Evolutionary conservation across 2,888 invertebrate genomes (phyloP), one percentile per base, ranked within the genome.

Genomic region (Drosophila demipolita): DNA sequence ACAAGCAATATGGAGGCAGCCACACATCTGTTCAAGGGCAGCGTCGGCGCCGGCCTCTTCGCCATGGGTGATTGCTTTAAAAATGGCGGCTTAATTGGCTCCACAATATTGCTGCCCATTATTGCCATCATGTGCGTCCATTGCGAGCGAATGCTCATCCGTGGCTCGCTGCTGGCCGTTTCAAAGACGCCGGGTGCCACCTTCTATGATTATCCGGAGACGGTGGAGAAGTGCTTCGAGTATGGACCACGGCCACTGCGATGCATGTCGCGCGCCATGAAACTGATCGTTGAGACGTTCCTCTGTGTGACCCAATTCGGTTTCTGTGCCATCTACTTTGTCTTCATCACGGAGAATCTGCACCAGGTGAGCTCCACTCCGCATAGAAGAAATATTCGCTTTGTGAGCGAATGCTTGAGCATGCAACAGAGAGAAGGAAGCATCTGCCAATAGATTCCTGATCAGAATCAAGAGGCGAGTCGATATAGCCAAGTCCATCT

Each of bases 271-370:
- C 93, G 93, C 48, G 83, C 94, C n/a, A 96, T 96, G 94, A 95
- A 95, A 94, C 94, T 94, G 45, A 91, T 96, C 55, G 97, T 98
- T 73, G 98, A 98, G 93, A 91, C 95, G 38, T 98, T 98, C 94
- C 95, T 99, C 67, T 97, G 98, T 93, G 94, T 98, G 67, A 99
- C 99, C 17, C 99, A 99, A 94, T 95, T 99, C 58, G 99, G 99
- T 66, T 99, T 99, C 94, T 99, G 99, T 93, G 98, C 98, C 91
- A 97, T 99, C 15, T 99, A 99, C 93, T 97, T 98, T 90, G 97
- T 99, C 11, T 99, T 99, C 92, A 96, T 99, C 79, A 96, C 98
- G 0, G 96, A 96, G 73, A 98, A 97, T 92, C 93, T 97, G 49
- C 94, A 97, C 93, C 95, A 96, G 95, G 91, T 91, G 52, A 72